Percentiles rank a stretch among this genome's conserved stretches.
These are phyloP conservation scores for Atherinomorus stipes DNA, from an alignment of 2,113 vertebrate species.

Conservation along the genomic window DNA sequence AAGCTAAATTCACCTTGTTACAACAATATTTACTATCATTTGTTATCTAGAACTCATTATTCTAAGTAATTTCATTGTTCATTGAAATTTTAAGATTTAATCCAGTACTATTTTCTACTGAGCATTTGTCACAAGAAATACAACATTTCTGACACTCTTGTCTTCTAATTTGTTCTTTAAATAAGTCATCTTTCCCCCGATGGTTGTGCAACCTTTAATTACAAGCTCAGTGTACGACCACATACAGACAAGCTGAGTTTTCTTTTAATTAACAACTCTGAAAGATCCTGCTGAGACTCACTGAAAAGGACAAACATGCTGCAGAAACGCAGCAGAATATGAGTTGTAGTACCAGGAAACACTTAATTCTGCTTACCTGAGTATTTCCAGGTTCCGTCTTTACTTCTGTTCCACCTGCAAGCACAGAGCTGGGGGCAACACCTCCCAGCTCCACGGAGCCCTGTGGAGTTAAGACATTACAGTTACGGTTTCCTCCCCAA, in stretches of 20 bases:
- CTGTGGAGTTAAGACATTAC: slow-evolving; percentile 71
- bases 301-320: no score
- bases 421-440: slow-evolving; percentile 68
- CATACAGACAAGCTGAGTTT: neutral
- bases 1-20: no score
- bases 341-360: no score
- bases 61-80: no score
- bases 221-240: neutral
- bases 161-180: neutral
- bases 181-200: neutral
- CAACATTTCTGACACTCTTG: neutral
- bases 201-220: neutral
- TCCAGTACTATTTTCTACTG: neutral
- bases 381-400: slow-evolving; percentile 82
- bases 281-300: neutral
- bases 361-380: slow-evolving; percentile 59
- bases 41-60: no score
- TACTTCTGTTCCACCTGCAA: slow-evolving; percentile 80
- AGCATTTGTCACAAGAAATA: neutral
- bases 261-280: neutral
- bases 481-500: neutral
- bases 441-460: slow-evolving; percentile 92
- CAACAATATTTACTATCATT: neutral
- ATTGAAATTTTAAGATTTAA: neutral
- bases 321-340: no score